Percentiles rank a stretch among this genome's conserved stretches.
Conservation (phyloP, 1,140 invertebrate species). For the Calliopsis andreniformis region DNA sequence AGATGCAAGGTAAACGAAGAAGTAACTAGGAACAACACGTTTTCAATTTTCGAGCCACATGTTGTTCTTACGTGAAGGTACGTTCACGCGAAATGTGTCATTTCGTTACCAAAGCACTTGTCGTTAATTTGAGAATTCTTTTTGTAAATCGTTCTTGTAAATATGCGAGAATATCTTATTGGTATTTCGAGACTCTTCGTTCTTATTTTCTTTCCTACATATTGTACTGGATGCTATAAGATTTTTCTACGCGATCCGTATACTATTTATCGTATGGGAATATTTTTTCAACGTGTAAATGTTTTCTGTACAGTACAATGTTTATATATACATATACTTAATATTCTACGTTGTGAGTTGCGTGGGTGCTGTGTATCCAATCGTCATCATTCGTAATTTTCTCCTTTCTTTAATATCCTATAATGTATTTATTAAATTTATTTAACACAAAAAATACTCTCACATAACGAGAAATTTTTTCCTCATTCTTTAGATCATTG, state of each 20-base stretch:
- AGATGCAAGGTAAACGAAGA: background rate
- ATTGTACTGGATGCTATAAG: background rate
- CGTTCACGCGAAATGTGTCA: conserved; percentile 44
- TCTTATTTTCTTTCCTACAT: conserved; percentile 1
- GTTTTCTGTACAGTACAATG: conserved; percentile 35
- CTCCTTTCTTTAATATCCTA: background rate
- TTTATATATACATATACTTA: too few relatives aligned
- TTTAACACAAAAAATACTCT: background rate
- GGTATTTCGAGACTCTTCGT: conserved; percentile 22
- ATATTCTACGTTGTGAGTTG: conserved; percentile 21
- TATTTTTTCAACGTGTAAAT: conserved; percentile 17
- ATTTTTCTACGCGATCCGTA: background rate
- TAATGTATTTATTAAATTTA: too few relatives aligned
- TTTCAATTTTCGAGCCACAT: conserved; percentile 9
- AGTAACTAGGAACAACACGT: too few relatives aligned
- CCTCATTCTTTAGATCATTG: too few relatives aligned
- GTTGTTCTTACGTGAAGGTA: background rate
- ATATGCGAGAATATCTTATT: conserved; percentile 35
- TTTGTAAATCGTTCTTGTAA: conserved; percentile 53
- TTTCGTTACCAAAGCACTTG: conserved; percentile 60
- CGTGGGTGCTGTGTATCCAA: conserved; percentile 9
- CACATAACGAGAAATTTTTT: too few relatives aligned
- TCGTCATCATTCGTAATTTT: background rate
- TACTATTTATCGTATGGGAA: conserved; percentile 41
- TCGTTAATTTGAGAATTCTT: conserved; percentile 25